phyloP scores from a whole-genome alignment of 2,797 vertebrate species.

The Pelochelys cantorii region DNA sequence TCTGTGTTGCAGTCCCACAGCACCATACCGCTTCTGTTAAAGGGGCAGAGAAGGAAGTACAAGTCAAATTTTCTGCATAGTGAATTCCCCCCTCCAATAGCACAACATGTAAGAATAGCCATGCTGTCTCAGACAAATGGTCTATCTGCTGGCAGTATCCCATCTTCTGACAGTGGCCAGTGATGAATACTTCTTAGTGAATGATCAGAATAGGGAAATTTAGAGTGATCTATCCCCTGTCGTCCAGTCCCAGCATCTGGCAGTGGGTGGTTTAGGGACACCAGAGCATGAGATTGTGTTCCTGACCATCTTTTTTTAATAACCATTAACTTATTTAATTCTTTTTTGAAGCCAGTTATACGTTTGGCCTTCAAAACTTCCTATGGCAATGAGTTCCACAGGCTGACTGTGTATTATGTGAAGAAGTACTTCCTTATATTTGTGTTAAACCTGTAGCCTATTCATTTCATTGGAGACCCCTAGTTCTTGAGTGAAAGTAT shows the following conservation, averaged over 20 bases:
- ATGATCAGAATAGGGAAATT: background rate
- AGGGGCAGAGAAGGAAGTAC: background rate
- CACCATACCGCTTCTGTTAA: conserved; percentile 28
- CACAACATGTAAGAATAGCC: background rate
- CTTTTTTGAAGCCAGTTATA: background rate
- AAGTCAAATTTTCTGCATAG: too few species aligned
- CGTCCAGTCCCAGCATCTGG: background rate
- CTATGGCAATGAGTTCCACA: background rate
- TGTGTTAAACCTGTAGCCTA: background rate
- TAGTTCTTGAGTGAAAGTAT: background rate
- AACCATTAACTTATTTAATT: background rate
- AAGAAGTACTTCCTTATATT: background rate
- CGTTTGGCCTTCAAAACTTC: background rate
- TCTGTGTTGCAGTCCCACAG: conserved; percentile 4
- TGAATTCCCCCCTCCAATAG: background rate
- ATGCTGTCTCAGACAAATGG: background rate
- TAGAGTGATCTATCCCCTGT: background rate
- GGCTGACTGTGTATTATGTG: background rate
- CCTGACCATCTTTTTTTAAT: background rate
- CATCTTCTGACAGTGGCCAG: background rate
- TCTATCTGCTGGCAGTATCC: background rate
- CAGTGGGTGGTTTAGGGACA: background rate
- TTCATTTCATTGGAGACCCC: background rate
- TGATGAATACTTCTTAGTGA: background rate
- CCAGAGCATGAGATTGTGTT: background rate